A percentile compares a stretch with the other conserved stretches of the same genome.
These are phyloP conservation scores for Mystacides longicornis DNA, from an alignment of 2,888 invertebrate genomes.

Conservation along the genomic window DNA sequence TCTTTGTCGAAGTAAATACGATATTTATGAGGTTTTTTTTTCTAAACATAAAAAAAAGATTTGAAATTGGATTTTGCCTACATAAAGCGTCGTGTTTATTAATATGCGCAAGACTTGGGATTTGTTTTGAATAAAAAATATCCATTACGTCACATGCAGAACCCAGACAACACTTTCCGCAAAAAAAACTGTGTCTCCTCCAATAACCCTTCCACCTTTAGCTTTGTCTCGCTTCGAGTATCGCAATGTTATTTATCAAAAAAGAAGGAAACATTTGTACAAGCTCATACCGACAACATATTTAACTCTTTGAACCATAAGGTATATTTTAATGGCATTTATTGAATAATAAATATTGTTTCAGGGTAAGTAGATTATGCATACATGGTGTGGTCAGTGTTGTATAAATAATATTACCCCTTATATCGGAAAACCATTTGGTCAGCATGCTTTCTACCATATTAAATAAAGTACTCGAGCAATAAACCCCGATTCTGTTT, in stretches of 20 bases:
- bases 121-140: background rate
- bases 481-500: slow-evolving; percentile 17
- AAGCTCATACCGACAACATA: background rate
- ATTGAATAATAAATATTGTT: slow-evolving; percentile 24
- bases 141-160: slow-evolving; percentile 8
- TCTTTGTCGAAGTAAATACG: background rate
- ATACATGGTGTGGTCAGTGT: too few relatives aligned
- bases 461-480: too few relatives aligned
- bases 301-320: background rate
- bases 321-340: slow-evolving; percentile 21
- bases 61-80: background rate
- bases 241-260: background rate
- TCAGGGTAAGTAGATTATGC: too few relatives aligned
- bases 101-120: background rate
- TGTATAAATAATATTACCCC: background rate
- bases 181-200: slow-evolving; percentile 4
- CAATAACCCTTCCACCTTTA: background rate
- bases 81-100: background rate
- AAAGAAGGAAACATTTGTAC: background rate
- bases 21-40: slow-evolving; percentile 1
- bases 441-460: slow-evolving; percentile 19
- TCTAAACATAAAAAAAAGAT: background rate
- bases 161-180: background rate
- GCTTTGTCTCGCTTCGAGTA: background rate
- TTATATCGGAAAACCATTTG: slow-evolving; percentile 25